Conservation (phyloP, 23 tunicate genomes). For the Styela clava region DNA sequence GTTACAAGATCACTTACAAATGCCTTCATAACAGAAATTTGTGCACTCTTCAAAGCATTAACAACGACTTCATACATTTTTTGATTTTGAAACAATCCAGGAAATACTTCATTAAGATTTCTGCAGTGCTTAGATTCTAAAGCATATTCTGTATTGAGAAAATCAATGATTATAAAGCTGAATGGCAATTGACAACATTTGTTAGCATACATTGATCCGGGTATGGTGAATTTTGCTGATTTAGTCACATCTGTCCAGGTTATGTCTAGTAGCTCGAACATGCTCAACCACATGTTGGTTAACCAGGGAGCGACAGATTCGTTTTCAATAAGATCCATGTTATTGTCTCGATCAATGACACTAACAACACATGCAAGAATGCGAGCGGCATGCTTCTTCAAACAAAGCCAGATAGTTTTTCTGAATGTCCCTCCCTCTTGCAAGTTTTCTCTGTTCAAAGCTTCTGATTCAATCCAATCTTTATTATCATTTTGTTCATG, state of each 20-base stretch:
- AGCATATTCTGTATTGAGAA: background rate
- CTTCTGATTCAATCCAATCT: constrained; percentile 51
- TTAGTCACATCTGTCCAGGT: background rate
- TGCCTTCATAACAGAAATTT: constrained; percentile 9
- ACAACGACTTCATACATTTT: constrained; percentile 8
- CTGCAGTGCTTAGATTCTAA: background rate
- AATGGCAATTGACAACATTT: background rate
- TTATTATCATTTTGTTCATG: background rate
- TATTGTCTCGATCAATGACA: constrained; percentile 36
- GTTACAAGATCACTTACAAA: constrained; percentile 11
- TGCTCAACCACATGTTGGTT: constrained; percentile 36
- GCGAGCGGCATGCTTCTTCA: constrained; percentile 32
- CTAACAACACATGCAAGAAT: constrained; percentile 44
- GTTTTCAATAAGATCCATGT: constrained; percentile 34
- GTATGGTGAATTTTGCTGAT: background rate
- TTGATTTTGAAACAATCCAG: background rate
- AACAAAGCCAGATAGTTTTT: constrained; percentile 50
- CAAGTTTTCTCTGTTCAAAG: constrained; percentile 43
- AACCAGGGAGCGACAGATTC: background rate
- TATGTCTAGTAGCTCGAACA: constrained; percentile 6
- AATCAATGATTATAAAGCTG: constrained; percentile 1
- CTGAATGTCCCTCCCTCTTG: constrained; percentile 82
- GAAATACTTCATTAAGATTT: background rate
- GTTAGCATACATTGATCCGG: too few species aligned
- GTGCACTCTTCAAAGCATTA: background rate